A percentile compares a stretch with the other conserved stretches of the same genome.
phyloP scores from a whole-genome alignment of 1,140 invertebrate species.

The Drosophila tsacasi region DNA sequence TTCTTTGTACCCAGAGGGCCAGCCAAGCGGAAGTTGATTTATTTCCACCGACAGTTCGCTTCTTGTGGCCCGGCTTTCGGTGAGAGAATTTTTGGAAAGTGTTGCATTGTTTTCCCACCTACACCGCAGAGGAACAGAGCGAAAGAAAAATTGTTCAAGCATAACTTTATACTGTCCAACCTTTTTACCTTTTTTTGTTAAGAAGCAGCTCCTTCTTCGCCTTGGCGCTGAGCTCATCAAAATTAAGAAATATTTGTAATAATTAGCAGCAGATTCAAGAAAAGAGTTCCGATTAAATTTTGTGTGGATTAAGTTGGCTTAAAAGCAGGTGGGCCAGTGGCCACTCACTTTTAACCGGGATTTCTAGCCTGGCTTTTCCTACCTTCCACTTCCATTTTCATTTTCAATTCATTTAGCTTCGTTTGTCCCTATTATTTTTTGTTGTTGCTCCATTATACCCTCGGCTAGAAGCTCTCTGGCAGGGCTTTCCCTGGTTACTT shows the following conservation, averaged over 20 bases:
- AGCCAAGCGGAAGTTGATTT: slow-evolving; percentile 81
- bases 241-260: slow-evolving; percentile 80
- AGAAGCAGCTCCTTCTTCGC: slow-evolving; percentile 3
- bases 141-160: slow-evolving; percentile 73
- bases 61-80: slow-evolving; percentile 32
- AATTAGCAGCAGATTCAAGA: slow-evolving; percentile 48
- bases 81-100: slow-evolving; percentile 75
- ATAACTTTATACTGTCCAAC: slow-evolving; percentile 55
- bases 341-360: slow-evolving; percentile 31
- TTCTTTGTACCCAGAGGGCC: slow-evolving; percentile 30
- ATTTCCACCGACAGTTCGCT: slow-evolving; percentile 45
- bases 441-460: slow-evolving; percentile 51
- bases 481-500: slow-evolving; percentile 44
- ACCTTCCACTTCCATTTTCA: slow-evolving; percentile 69
- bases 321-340: slow-evolving; percentile 10
- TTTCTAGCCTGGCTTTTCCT: neutral
- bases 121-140: slow-evolving; percentile 38
- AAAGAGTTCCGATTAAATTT: slow-evolving; percentile 6
- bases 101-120: slow-evolving; percentile 73
- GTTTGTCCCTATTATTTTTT: slow-evolving; percentile 46
- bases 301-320: slow-evolving; percentile 14
- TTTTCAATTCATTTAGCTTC: slow-evolving; percentile 79
- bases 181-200: slow-evolving; percentile 8
- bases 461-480: slow-evolving; percentile 8
- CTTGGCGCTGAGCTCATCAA: slow-evolving; percentile 51